These are phyloP conservation scores for Apogon talboti DNA, from an alignment of 2,797 vertebrate species.

Conservation along the genomic window DNA sequence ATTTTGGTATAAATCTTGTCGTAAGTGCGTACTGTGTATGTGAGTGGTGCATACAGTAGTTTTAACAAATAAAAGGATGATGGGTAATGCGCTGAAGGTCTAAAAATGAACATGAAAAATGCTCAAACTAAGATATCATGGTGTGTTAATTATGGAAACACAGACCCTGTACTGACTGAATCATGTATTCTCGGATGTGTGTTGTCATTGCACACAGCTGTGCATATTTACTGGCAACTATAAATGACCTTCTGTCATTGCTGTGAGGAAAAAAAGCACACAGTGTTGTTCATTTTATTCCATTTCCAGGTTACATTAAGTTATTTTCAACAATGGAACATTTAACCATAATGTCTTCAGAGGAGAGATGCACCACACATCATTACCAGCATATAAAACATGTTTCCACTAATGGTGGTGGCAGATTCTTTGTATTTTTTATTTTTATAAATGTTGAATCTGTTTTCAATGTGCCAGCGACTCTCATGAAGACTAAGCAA, in stretches of 20 bases:
- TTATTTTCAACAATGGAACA: not conserved
- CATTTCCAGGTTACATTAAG: slow-evolving; percentile 1
- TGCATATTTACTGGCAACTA: slow-evolving; percentile 25
- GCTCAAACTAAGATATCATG: not conserved
- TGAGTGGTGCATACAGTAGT: not conserved
- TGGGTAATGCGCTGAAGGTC: not conserved
- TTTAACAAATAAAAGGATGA: not conserved
- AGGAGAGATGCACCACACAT: not conserved
- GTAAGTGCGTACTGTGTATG: not conserved
- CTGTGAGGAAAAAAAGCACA: slow-evolving; percentile 2
- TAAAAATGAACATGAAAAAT: not conserved
- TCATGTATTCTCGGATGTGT: slow-evolving; percentile 6
- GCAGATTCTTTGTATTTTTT: no score
- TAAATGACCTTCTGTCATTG: slow-evolving; percentile 23
- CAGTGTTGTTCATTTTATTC: not conserved
- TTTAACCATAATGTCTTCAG: not conserved
- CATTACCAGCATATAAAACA: no score
- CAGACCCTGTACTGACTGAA: not conserved
- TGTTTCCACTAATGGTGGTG: no score
- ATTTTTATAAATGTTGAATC: no score
- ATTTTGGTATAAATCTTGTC: not conserved
- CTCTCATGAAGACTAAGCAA: no score
- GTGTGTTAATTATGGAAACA: slow-evolving; percentile 5
- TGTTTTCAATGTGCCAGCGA: no score
- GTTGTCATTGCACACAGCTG: slow-evolving; percentile 23